These are phyloP conservation scores for Sterrhoptilus dennistouni DNA, from an alignment of 2,113 vertebrate species.

Conservation along the genomic window DNA sequence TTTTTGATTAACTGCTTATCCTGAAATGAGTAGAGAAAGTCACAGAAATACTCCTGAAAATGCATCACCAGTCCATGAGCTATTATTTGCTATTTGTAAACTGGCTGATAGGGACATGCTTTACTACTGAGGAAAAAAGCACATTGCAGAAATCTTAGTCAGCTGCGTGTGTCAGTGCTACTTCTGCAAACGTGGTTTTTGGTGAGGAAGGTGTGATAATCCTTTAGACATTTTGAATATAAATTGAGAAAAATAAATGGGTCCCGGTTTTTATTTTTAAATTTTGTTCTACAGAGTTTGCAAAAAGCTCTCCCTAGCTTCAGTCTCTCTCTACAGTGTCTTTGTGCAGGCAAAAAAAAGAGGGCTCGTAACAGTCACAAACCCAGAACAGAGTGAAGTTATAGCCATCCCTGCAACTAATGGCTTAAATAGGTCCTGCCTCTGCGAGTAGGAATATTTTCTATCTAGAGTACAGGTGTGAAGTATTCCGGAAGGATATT, in stretches of 20 bases:
- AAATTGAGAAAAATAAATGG: neutral
- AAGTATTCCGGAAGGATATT: neutral
- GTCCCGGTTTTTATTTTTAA: neutral
- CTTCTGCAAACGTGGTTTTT: neutral
- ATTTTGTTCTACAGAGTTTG: neutral
- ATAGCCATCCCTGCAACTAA: neutral
- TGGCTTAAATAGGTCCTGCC: neutral
- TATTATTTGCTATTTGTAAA: conserved; percentile 76
- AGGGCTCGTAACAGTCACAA: neutral
- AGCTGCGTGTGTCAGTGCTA: neutral
- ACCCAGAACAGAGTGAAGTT: neutral
- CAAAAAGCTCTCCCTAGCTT: neutral
- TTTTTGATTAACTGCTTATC: conserved; percentile 45
- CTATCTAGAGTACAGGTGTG: neutral
- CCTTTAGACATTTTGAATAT: neutral
- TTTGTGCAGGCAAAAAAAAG: neutral
- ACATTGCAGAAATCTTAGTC: conserved; percentile 15
- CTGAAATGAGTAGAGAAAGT: conserved; percentile 65
- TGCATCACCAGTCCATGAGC: conserved; percentile 62
- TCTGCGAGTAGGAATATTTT: neutral
- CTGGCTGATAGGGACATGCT: conserved; percentile 48
- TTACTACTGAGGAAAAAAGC: conserved; percentile 23
- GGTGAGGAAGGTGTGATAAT: neutral
- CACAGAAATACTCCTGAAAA: conserved; percentile 70
- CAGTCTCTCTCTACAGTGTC: neutral